Percentiles rank a stretch among this genome's conserved stretches.
Conservation (phyloP, 1,140 invertebrate species). For the Bombus ignitus region DNA sequence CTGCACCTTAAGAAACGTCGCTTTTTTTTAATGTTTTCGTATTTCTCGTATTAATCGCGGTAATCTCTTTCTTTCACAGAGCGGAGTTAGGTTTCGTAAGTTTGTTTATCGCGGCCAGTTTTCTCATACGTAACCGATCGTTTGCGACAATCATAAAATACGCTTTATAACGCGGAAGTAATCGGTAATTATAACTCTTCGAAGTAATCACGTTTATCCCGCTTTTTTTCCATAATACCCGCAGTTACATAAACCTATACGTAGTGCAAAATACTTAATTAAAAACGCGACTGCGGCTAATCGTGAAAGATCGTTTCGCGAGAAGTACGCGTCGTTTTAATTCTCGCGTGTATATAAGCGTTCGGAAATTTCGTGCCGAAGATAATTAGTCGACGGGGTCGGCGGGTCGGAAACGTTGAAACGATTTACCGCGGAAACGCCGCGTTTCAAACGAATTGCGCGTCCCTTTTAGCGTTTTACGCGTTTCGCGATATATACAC, state of each 20-base stretch:
- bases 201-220: neutral
- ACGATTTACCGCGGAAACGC: neutral
- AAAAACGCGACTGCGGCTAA: neutral
- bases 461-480: no score
- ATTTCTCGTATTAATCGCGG: no score
- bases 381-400: neutral
- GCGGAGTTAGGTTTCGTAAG: fast-evolving
- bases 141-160: fast-evolving
- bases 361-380: neutral
- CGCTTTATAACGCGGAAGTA: neutral
- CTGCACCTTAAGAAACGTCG: slow-evolving; percentile 25
- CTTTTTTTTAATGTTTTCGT: no score
- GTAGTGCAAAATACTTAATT: neutral
- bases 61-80: neutral
- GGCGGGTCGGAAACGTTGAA: no score
- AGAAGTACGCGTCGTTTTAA: neutral
- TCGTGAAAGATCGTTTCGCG: neutral
- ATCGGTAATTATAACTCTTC: neutral
- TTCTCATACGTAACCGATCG: neutral
- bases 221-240: neutral
- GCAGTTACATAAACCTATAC: neutral
- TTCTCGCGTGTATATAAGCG: neutral
- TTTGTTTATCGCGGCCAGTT: neutral
- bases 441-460: no score
- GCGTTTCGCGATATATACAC: no score